phyloP scores from a whole-genome alignment of 2,113 vertebrate genomes.

The Ancistrus triradiatus region DNA sequence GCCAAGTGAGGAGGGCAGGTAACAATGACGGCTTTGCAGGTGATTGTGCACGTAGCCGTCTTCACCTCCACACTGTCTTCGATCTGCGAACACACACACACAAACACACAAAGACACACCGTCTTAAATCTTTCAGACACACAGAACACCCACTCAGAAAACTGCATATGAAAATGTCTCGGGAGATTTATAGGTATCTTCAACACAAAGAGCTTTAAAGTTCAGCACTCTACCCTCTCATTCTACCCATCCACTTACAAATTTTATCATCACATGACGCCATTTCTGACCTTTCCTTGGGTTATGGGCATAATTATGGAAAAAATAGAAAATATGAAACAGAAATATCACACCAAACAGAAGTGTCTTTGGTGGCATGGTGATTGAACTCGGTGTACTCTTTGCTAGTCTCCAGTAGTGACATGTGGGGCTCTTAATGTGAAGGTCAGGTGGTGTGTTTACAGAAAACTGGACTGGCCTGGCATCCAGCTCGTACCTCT shows the following conservation, averaged over 20 bases:
- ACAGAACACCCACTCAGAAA: constrained; percentile 15
- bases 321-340: too few relatives aligned
- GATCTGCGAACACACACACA: constrained; percentile 50
- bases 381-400: too few relatives aligned
- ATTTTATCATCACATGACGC: too few relatives aligned
- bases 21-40: constrained; percentile 65
- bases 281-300: too few relatives aligned
- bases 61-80: constrained; percentile 57
- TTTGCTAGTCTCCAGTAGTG: too few relatives aligned
- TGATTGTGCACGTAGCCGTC: constrained; percentile 50
- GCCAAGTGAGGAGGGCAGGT: constrained; percentile 69
- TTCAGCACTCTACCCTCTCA: background rate
- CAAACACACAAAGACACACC: constrained; percentile 32
- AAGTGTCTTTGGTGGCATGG: too few relatives aligned
- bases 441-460: too few relatives aligned
- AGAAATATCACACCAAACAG: too few relatives aligned
- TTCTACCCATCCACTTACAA: background rate
- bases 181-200: constrained; percentile 9
- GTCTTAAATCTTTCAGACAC: background rate
- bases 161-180: constrained; percentile 4
- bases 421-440: too few relatives aligned
- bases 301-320: too few relatives aligned
- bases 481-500: too few relatives aligned
- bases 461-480: too few relatives aligned
- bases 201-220: constrained; percentile 8